phyloP scores from a whole-genome alignment of 1,140 invertebrate genomes.

The Prorops nasuta region DNA sequence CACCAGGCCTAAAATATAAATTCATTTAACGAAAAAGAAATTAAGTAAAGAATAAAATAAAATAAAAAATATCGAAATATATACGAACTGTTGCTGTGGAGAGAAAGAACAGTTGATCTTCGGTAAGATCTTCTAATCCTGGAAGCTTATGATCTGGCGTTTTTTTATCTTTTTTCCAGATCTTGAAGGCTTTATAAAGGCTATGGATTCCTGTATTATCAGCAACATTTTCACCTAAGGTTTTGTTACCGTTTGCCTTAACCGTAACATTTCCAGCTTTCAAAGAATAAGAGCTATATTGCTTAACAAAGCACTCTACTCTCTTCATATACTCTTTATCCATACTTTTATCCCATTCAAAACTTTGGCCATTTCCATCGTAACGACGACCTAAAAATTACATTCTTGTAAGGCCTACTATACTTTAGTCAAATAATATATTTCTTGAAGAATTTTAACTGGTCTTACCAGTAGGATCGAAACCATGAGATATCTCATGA shows the following conservation, averaged over 20 bases:
- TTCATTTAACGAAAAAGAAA: neutral
- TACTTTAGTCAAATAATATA: too few relatives aligned
- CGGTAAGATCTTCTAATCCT: constrained; percentile 2
- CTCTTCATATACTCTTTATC: neutral
- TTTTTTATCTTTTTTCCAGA: neutral
- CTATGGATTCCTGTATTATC: neutral
- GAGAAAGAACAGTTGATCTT: constrained; percentile 7
- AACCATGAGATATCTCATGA: constrained; percentile 65
- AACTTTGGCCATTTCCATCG: too few relatives aligned
- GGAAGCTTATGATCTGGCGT: neutral
- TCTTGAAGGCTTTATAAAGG: neutral
- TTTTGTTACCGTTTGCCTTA: neutral
- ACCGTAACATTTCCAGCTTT: too few relatives aligned
- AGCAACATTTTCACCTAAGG: neutral
- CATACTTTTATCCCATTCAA: neutral
- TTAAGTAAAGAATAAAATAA: neutral
- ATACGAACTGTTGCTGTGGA: neutral
- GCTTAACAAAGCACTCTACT: neutral
- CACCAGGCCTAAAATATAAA: constrained; percentile 9
- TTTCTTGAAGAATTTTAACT: too few relatives aligned
- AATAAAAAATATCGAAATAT: neutral
- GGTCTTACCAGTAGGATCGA: neutral
- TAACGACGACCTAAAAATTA: too few relatives aligned
- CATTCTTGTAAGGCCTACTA: too few relatives aligned
- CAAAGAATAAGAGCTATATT: neutral